A percentile compares a stretch with the other conserved stretches of the same genome.
Conservation (phyloP, 1,140 invertebrate genomes). For the Drosophila persimilis region DNA sequence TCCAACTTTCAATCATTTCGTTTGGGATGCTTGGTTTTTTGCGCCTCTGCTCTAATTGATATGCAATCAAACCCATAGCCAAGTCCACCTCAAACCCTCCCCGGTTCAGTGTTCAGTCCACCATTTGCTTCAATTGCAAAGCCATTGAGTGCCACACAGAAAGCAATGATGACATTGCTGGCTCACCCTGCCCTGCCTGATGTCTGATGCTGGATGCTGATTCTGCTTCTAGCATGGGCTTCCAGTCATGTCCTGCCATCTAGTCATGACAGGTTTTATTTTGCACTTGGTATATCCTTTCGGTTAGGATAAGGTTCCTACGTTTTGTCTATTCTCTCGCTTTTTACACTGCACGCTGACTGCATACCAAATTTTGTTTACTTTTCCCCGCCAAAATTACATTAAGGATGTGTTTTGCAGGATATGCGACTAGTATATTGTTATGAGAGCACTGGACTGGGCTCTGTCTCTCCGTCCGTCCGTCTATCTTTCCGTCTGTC, state of each 20-base stretch:
- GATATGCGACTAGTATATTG: conserved; percentile 74
- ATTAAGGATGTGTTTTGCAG: conserved; percentile 81
- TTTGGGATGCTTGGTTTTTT: conserved; percentile 73
- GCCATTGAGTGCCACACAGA: conserved; percentile 42
- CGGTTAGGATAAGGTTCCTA: too few relatives aligned
- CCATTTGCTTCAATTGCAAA: conserved; percentile 70
- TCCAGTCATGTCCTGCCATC: conserved; percentile 32
- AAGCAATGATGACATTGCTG: conserved; percentile 38
- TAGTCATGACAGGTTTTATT: conserved; percentile 34
- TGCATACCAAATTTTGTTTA: conserved; percentile 81
- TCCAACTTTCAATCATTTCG: conserved; percentile 79
- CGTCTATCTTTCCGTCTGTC: too few relatives aligned
- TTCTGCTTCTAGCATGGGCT: conserved; percentile 21
- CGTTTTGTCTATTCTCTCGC: conserved; percentile 36
- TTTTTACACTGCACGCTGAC: conserved; percentile 53
- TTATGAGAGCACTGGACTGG: conserved; percentile 61
- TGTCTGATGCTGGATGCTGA: conserved; percentile 22
- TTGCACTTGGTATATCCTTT: conserved; percentile 12
- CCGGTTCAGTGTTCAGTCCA: conserved; percentile 10
- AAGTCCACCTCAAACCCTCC: conserved; percentile 1
- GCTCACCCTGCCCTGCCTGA: background rate
- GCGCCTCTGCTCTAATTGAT: conserved; percentile 77
- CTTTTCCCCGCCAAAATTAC: conserved; percentile 76
- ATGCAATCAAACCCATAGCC: conserved; percentile 74
- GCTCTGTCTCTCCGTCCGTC: background rate